Base-by-base conservation (phyloP, 2,113 vertebrate genomes). In the Mystacornis crossleyi region DNA sequence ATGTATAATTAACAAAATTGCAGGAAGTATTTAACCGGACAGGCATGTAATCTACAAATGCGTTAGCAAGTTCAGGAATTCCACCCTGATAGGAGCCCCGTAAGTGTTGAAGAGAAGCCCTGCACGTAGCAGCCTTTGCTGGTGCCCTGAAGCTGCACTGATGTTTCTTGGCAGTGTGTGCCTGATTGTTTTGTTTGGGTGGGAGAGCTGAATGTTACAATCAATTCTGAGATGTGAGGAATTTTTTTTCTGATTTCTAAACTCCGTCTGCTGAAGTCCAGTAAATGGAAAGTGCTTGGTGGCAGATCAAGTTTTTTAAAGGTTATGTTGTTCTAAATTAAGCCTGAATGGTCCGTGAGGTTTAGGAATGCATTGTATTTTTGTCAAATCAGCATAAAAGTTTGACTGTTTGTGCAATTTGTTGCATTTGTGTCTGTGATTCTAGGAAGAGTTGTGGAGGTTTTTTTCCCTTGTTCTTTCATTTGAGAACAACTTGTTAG, bases 11-110 rank as follows among this genome's bases (percentile, higher is more conserved):
- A 93, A 64, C 33, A 72, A 90, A 94, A 97, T 90, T 54, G 53
- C 81, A 94, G 94, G 92, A 97, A 94, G 94, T 42, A 5, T 81
- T 97, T 94, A 86, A 19, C 45, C 2, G 15, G 92, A 60, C 50
- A 86, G 86, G 55, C 9, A 0, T 74, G 58, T 75, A 58, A 90
- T 75, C 81, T 84, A 7, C 36, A 81, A 71, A 71, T 51, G 28
- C 66, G 77, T 69, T 70, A 50, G 53, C 53, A n/a, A 55, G 65
- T 64, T 84, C 34, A 70, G 25, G 81, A 92, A 55, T 81, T 38
- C 29, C 70, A 55, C n/a, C n/a, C 54, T n/a, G 80, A 9, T 54
- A 33, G 73, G 89, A 86, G 70, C 84, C 60, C 81, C 2, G 2
- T 7, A 2, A 51, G 47, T 33, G 40, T 10, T 67, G 64, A 54